Conservation (phyloP, 2,113 vertebrate species). For the Ammodytes marinus region DNA sequence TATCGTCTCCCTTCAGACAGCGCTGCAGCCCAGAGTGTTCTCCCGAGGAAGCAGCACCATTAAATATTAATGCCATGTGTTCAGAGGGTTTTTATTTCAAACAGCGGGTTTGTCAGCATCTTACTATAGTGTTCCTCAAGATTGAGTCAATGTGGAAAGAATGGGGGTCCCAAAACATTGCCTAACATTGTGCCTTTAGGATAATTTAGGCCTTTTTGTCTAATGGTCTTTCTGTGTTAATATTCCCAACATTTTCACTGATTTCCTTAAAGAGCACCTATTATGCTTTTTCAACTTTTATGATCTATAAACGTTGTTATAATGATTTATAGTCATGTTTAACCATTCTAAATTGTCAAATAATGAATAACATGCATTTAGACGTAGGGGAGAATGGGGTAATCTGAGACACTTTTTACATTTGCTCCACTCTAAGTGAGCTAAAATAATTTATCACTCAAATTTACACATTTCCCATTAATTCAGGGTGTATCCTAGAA, state of each 20-base stretch:
- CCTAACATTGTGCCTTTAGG: constrained; percentile 57
- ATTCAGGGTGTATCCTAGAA: too few relatives aligned
- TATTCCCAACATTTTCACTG: constrained; percentile 60
- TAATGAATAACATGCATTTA: too few relatives aligned
- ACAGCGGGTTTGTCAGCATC: constrained; percentile 80
- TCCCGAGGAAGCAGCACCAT: constrained; percentile 85
- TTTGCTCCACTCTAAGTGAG: too few relatives aligned
- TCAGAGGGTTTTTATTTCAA: constrained; percentile 83
- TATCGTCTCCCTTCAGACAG: constrained; percentile 89
- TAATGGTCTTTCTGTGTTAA: constrained; percentile 79
- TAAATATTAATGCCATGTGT: constrained; percentile 92
- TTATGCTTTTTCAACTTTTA: constrained; percentile 51
- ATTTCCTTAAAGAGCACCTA: too few relatives aligned
- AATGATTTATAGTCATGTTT: too few relatives aligned
- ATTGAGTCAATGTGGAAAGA: constrained; percentile 71
- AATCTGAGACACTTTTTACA: too few relatives aligned
- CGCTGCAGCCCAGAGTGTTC: constrained; percentile 82
- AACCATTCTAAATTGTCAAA: too few relatives aligned
- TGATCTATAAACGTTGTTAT: too few relatives aligned
- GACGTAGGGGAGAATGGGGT: too few relatives aligned
- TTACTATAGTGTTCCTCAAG: constrained; percentile 67
- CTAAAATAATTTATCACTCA: too few relatives aligned
- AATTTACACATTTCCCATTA: too few relatives aligned
- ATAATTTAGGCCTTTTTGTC: constrained; percentile 71
- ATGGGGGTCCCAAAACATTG: constrained; percentile 46